A percentile compares a stretch with the other conserved stretches of the same genome.
Conservation (phyloP, 2,797 vertebrate genomes). For the Ciconia nigra region DNA sequence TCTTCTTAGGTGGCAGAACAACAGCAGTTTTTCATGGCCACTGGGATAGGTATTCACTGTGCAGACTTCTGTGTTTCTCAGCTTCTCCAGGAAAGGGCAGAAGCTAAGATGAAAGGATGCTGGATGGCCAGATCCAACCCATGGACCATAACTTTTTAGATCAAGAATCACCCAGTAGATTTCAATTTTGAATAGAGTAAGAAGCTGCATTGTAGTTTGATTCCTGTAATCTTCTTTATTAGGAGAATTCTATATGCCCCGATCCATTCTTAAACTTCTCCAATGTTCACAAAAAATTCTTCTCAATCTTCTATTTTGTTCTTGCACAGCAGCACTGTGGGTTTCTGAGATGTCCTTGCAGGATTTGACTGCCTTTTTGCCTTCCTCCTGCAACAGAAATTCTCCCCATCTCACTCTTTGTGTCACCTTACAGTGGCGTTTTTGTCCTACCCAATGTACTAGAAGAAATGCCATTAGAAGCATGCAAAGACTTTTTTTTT, state of each 20-base stretch:
- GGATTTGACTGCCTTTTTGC: background rate
- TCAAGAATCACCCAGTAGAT: background rate
- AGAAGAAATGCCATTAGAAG: background rate
- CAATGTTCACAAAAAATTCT: background rate
- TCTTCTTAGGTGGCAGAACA: background rate
- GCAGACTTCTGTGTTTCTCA: background rate
- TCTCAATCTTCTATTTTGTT: background rate
- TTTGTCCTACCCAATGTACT: background rate
- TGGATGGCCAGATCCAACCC: background rate
- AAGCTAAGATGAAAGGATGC: background rate
- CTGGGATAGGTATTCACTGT: background rate
- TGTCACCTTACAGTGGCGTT: background rate
- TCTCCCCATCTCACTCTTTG: background rate
- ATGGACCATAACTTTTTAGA: background rate
- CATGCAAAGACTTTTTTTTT: constrained; percentile 30
- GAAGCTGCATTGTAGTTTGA: background rate
- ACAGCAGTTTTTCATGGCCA: background rate
- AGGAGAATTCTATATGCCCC: background rate
- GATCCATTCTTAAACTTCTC: background rate
- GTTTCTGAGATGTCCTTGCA: background rate
- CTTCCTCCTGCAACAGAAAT: background rate
- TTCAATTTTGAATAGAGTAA: background rate
- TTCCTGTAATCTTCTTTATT: background rate
- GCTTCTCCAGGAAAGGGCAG: background rate
- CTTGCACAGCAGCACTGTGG: background rate